A percentile compares a stretch with the other conserved stretches of the same genome.
phyloP scores from a whole-genome alignment of 2,888 invertebrate species.

The Onchidella celtica region DNA sequence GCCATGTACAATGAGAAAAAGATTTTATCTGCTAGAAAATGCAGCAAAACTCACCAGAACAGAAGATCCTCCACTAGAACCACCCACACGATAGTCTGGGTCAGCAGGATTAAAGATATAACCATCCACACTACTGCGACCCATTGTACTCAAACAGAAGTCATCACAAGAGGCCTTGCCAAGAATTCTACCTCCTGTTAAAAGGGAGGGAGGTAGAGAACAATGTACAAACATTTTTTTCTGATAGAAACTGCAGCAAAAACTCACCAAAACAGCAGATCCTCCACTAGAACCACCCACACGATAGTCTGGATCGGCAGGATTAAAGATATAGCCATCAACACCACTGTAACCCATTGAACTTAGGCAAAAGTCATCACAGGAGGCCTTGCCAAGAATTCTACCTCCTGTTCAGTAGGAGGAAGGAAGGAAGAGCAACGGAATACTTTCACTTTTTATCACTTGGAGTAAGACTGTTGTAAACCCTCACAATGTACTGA shows the following conservation, averaged over 20 bases:
- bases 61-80: constrained; percentile 74
- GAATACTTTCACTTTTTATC: no score
- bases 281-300: constrained; percentile 75
- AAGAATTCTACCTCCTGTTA: constrained; percentile 70
- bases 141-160: constrained; percentile 69
- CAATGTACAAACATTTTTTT: constrained; percentile 37
- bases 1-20: not conserved
- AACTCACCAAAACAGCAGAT: constrained; percentile 68
- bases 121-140: constrained; percentile 66
- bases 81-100: constrained; percentile 63
- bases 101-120: constrained; percentile 71
- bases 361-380: no score
- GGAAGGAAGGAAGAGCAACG: not conserved
- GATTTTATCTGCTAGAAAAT: no score
- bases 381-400: constrained; percentile 73
- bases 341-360: constrained; percentile 63
- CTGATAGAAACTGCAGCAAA: no score
- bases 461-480: no score
- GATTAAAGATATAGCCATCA: constrained; percentile 45
- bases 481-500: no score
- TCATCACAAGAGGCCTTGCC: constrained; percentile 75
- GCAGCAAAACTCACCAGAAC: constrained; percentile 60
- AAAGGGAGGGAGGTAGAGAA: not conserved
- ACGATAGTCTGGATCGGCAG: constrained; percentile 55
- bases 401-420: constrained; percentile 62